Evolutionary conservation across 2,797 vertebrate species (phyloP).

Genomic region (Numenius phaeopus): DNA sequence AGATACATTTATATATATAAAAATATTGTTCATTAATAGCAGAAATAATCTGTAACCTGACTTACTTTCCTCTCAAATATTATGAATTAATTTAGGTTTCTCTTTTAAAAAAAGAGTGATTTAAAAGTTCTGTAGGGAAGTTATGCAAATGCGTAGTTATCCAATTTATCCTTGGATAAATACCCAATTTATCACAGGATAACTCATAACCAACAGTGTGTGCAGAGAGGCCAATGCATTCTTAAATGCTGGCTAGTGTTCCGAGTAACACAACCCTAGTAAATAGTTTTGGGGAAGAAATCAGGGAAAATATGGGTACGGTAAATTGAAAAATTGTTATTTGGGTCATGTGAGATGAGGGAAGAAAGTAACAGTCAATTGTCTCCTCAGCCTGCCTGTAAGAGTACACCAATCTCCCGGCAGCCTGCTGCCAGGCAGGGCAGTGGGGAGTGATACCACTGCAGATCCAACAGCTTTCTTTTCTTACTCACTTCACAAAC

Average conservation of each 20-base stretch:
- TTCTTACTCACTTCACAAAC: neutral
- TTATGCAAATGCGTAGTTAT: neutral
- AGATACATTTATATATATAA: neutral
- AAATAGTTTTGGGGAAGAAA: neutral
- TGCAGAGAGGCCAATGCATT: neutral
- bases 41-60: neutral
- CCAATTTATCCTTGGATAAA: neutral
- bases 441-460: neutral
- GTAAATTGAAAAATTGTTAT: neutral
- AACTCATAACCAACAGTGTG: neutral
- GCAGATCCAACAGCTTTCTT: neutral
- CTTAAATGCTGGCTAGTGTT: neutral
- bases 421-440: neutral
- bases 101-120: neutral
- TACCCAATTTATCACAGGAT: neutral
- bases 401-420: accelerated
- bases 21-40: neutral
- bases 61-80: neutral
- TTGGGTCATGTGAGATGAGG: neutral
- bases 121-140: neutral
- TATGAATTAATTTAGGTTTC: neutral
- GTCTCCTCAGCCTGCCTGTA: neutral
- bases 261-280: neutral
- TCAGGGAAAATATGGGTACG: neutral
- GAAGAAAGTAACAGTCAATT: neutral